A percentile compares a stretch with the other conserved stretches of the same genome.
phyloP scores from a whole-genome alignment of 1,140 invertebrate species.

The Spodoptera frugiperda region DNA sequence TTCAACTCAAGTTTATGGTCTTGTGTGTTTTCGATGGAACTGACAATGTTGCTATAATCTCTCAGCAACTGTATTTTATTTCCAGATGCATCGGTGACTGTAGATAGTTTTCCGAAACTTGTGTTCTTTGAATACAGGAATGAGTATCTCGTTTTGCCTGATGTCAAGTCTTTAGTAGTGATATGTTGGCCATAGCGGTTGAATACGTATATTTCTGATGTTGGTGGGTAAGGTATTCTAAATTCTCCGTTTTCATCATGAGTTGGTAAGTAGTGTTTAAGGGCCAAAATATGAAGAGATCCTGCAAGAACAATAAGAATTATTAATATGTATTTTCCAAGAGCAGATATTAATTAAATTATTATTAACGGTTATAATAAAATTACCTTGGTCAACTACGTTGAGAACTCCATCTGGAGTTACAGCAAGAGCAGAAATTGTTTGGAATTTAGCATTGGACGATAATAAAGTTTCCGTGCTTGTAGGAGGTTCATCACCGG shows the following conservation, averaged over 20 bases:
- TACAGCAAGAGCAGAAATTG: slow-evolving; percentile 96
- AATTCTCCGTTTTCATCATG: slow-evolving; percentile 97
- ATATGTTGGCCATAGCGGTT: slow-evolving; percentile 98
- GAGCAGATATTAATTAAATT: neutral
- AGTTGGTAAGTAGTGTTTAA: slow-evolving; percentile 95
- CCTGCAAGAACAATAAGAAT: slow-evolving; percentile 77
- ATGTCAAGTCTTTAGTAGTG: slow-evolving; percentile 96
- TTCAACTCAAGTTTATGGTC: slow-evolving; percentile 96
- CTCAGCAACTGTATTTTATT: slow-evolving; percentile 97
- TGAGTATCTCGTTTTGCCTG: slow-evolving; percentile 96
- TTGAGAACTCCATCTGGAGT: slow-evolving; percentile 97
- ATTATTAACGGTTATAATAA: slow-evolving; percentile 12
- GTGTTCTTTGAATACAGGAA: slow-evolving; percentile 99
- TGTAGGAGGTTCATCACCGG: slow-evolving; percentile 89
- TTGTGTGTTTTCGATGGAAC: slow-evolving; percentile 97
- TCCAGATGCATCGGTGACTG: slow-evolving; percentile 96
- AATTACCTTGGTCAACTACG: slow-evolving; percentile 95
- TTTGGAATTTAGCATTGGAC: slow-evolving; percentile 95
- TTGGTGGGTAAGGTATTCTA: slow-evolving; percentile 95
- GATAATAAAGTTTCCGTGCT: slow-evolving; percentile 94
- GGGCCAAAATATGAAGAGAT: slow-evolving; percentile 94
- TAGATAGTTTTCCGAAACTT: slow-evolving; percentile 96
- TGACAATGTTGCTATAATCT: slow-evolving; percentile 95
- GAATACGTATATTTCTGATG: slow-evolving; percentile 97
- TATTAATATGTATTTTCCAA: neutral